Base-by-base conservation (phyloP, 2,888 invertebrate genomes). In the Laothoe populi region DNA sequence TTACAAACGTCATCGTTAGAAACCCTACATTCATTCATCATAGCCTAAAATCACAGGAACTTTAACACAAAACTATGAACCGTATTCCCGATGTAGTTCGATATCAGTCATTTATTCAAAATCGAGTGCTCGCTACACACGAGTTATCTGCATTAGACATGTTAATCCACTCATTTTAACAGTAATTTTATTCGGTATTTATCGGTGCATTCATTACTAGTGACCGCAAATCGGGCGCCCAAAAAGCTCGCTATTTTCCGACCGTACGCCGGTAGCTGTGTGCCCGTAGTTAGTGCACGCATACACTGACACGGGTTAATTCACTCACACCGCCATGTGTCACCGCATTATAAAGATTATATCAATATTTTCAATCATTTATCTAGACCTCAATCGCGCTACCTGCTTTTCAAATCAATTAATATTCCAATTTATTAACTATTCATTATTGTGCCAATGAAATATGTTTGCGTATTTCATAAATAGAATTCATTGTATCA, bases 181-280 rank as follows among this genome's bases (percentile, higher is more conserved):
- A 88, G 90, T 92, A 92, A 92, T 92, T 92, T 92, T 92, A 92
- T 92, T 92, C 92, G 87, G 91, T 92, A 92, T 92, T 92, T 92
- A 92, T 92, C 92, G 92, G 88, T 83, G 91, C 92, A 92, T 92
- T 92, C 92, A 92, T 92, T 92, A 92, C 87, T 87, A 82, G 68
- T 65, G 80, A 92, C 92, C 92, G 85, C 92, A 92, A 92, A 92
- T 92, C 91, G 90, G 86, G 79, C 85, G 81, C 86, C 89, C 92
- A 90, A 92, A 92, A 92, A 91, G 92, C 90, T 87, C 85, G 86
- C 87, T 81, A 88, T 92, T 90, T 91, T 88, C 87, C 72, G 75
- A 82, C 81, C 79, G 79, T 78, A 76, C 78, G 70, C 26, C 26
- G 45, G 40, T 26, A 16, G 49, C 49, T 40, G 60, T 16, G 49